Conservation (phyloP, 2,888 invertebrate species). For the Rhogogaster chlorosoma region DNA sequence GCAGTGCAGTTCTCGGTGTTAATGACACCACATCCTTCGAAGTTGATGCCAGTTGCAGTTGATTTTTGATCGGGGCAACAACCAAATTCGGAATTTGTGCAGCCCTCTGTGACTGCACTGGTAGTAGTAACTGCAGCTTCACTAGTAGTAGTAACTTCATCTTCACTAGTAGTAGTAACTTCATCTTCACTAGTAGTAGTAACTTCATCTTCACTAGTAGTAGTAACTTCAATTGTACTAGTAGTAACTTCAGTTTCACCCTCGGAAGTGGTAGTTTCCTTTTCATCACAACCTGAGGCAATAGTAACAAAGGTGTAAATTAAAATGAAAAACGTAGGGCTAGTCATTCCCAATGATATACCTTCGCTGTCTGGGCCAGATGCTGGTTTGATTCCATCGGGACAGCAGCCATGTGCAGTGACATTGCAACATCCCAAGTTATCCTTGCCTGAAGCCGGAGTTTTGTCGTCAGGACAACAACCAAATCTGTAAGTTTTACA, state of each 20-base stretch:
- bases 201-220: no score
- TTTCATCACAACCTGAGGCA: constrained; percentile 68
- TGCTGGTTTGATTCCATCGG: constrained; percentile 84
- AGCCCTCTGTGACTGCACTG: constrained; percentile 73
- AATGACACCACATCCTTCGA: constrained; percentile 81
- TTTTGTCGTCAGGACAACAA: constrained; percentile 80
- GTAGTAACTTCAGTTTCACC: background rate
- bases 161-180: constrained; percentile 61
- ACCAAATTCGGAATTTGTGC: constrained; percentile 82
- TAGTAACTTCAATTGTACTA: background rate
- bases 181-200: constrained; percentile 61
- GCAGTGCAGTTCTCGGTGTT: constrained; percentile 79
- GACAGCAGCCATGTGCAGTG: constrained; percentile 85
- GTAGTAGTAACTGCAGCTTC: constrained; percentile 65
- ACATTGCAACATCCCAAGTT: constrained; percentile 77
- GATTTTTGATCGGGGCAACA: constrained; percentile 88
- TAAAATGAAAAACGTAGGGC: background rate
- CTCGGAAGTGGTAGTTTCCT: constrained; percentile 46
- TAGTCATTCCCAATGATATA: constrained; percentile 52
- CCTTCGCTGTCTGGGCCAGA: constrained; percentile 82
- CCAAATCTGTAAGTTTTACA: constrained; percentile 74
- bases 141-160: background rate
- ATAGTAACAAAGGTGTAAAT: background rate
- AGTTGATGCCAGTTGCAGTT: constrained; percentile 82
- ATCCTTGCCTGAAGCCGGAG: constrained; percentile 74